Percentiles rank a stretch among this genome's conserved stretches.
phyloP scores from a whole-genome alignment of 2,797 vertebrate species.

The Phaenicophaeus curvirostris region DNA sequence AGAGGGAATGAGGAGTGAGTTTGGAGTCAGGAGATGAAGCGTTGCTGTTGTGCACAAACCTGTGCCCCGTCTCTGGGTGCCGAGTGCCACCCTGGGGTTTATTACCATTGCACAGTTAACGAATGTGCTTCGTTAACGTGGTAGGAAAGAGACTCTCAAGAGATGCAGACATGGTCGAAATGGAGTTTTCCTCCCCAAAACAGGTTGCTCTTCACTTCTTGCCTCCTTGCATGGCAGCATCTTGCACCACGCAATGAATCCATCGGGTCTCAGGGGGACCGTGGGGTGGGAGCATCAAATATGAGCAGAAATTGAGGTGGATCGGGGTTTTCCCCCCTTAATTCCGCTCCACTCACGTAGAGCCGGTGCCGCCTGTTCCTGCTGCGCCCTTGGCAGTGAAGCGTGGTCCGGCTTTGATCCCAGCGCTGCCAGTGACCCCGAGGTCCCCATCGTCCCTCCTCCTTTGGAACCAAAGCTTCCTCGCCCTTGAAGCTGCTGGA shows the following conservation, averaged over 20 bases:
- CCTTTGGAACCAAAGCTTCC: background rate
- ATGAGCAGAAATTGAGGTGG: background rate
- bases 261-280: accelerated
- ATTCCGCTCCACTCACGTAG: background rate
- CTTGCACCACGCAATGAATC: accelerated
- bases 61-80: accelerated
- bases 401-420: conserved; percentile 23
- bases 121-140: background rate
- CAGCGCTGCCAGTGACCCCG: background rate
- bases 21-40: background rate
- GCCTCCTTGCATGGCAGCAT: accelerated
- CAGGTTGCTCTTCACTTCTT: accelerated
- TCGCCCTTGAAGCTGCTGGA: conserved; percentile 47
- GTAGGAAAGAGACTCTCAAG: background rate
- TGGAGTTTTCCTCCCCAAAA: accelerated
- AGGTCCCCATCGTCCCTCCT: background rate
- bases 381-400: background rate
- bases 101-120: background rate
- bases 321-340: no score
- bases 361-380: accelerated
- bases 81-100: background rate
- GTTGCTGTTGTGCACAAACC: no score
- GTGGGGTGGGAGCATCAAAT: background rate
- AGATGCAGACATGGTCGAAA: accelerated
- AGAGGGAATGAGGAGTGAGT: accelerated